phyloP scores from a whole-genome alignment of 2,888 invertebrate species.

The Auanema freiburgensis region DNA sequence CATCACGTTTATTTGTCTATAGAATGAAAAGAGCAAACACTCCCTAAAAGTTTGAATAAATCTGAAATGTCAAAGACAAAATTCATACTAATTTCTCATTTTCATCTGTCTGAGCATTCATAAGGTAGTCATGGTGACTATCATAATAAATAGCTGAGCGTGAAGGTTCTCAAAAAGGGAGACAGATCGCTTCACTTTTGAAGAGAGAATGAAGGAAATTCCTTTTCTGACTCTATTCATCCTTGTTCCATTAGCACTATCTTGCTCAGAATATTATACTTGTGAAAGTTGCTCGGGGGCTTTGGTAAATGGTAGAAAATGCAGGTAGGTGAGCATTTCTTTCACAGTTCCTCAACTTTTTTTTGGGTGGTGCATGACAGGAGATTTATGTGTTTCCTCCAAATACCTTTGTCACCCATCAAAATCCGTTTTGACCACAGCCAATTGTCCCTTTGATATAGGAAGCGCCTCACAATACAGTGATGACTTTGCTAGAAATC shows the following conservation, averaged over 20 bases:
- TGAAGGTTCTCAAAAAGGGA: too few relatives aligned
- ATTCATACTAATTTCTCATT: too few relatives aligned
- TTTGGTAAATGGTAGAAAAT: slow-evolving; percentile 19
- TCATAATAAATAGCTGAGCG: too few relatives aligned
- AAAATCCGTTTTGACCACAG: slow-evolving; percentile 16
- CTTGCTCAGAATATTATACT: slow-evolving; percentile 13
- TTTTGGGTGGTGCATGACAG: slow-evolving; percentile 30
- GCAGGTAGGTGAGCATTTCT: slow-evolving; percentile 17
- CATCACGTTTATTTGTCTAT: too few relatives aligned
- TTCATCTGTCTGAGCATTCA: too few relatives aligned
- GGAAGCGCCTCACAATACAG: slow-evolving; percentile 21
- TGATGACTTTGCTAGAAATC: slow-evolving; percentile 22
- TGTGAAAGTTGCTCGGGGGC: slow-evolving; percentile 32
- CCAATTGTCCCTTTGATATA: slow-evolving; percentile 25
- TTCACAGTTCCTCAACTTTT: neutral
- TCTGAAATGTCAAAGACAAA: too few relatives aligned
- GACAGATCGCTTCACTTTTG: too few relatives aligned
- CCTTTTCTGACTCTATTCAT: neutral
- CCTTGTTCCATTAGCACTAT: neutral
- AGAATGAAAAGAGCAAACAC: too few relatives aligned
- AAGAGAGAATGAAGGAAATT: too few relatives aligned
- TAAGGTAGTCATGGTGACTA: too few relatives aligned
- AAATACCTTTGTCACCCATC: slow-evolving; percentile 32
- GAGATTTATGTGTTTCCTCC: slow-evolving; percentile 23
- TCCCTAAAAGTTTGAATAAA: too few relatives aligned